Percentiles rank a stretch among this genome's conserved stretches.
These are phyloP conservation scores for Heliothis subflexa DNA, from an alignment of 1,140 invertebrate species.

Conservation along the genomic window DNA sequence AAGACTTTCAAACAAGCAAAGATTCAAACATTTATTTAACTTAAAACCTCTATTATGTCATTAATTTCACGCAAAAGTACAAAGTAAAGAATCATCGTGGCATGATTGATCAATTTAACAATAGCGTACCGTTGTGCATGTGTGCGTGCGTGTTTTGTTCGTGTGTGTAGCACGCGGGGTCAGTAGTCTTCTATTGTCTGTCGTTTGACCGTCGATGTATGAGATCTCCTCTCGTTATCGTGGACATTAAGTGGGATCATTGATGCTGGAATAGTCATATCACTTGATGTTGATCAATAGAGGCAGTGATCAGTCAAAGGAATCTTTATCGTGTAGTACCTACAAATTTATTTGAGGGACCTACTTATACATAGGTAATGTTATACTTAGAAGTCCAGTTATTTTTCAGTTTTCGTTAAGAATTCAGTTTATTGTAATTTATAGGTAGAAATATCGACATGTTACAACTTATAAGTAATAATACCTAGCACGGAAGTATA, in stretches of 20 bases:
- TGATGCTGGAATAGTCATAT: neutral
- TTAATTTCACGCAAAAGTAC: neutral
- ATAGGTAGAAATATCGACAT: no score
- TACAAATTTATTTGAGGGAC: neutral
- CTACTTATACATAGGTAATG: no score
- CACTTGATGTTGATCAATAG: neutral
- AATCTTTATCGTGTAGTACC: no score
- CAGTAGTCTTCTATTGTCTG: conserved; percentile 63
- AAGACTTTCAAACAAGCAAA: no score
- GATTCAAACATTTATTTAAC: no score
- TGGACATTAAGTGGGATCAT: conserved; percentile 28
- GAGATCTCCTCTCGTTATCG: conserved; percentile 28
- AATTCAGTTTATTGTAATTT: neutral
- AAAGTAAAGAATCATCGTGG: neutral
- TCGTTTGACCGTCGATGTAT: conserved; percentile 49
- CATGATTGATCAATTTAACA: conserved; percentile 57
- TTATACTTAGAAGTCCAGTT: neutral
- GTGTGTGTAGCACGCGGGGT: conserved; percentile 51
- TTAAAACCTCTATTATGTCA: no score
- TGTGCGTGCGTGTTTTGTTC: neutral
- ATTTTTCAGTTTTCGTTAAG: neutral
- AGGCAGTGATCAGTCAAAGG: neutral
- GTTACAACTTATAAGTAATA: no score
- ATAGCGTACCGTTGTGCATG: conserved; percentile 30
- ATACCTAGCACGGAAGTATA: neutral